These are phyloP conservation scores for Drosophila simulans DNA, from an alignment of 1,140 invertebrate genomes.

Conservation along the genomic window DNA sequence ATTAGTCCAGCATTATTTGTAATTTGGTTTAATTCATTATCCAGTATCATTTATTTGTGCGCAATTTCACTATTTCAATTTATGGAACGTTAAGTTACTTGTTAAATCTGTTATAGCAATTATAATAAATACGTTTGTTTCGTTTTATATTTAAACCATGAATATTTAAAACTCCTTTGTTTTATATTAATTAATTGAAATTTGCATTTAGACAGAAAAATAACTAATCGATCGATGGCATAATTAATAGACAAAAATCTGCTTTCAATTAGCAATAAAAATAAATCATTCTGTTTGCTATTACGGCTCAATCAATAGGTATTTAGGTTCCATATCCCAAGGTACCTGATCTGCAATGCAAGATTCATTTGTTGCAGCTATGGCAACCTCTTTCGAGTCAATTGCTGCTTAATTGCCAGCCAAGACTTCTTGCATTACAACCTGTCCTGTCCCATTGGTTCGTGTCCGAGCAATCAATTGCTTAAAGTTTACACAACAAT, in stretches of 20 bases:
- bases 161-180: no score
- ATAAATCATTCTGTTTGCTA: slow-evolving; percentile 17
- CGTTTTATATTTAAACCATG: no score
- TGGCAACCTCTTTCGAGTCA: slow-evolving; percentile 23
- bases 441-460: slow-evolving; percentile 30
- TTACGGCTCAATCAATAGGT: slow-evolving; percentile 22
- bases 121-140: no score
- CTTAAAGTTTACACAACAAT: slow-evolving; percentile 63
- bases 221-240: slow-evolving; percentile 12
- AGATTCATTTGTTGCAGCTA: slow-evolving; percentile 26
- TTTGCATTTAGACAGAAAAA: not conserved
- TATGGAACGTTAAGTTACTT: no score
- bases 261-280: slow-evolving; percentile 5
- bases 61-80: no score
- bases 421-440: slow-evolving; percentile 22
- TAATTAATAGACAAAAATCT: slow-evolving; percentile 11
- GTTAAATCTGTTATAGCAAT: no score
- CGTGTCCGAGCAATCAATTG: slow-evolving; percentile 54
- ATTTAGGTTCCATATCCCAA: not conserved
- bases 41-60: no score
- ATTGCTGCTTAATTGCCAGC: slow-evolving; percentile 43
- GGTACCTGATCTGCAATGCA: slow-evolving; percentile 9
- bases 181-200: not conserved
- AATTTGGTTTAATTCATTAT: no score
- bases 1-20: no score